phyloP scores from a whole-genome alignment of 2,888 invertebrate species.

The Drosophila prolongata region DNA sequence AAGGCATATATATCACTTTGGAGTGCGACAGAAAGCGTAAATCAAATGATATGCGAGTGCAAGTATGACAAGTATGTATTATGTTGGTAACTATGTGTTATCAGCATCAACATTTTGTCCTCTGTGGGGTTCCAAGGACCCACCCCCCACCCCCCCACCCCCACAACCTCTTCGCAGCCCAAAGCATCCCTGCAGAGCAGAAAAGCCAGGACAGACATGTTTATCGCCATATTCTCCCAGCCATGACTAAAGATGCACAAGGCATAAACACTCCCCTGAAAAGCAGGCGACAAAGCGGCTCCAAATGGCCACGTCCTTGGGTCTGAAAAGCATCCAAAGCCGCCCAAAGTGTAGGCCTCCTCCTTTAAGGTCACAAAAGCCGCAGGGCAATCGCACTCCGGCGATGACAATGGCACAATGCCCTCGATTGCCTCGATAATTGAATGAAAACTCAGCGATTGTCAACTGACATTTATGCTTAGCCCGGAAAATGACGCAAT shows the following conservation, averaged over 20 bases:
- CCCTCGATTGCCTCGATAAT: slow-evolving; percentile 25
- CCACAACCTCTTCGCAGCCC: neutral
- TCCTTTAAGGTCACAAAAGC: slow-evolving; percentile 4
- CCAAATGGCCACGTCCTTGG: slow-evolving; percentile 33
- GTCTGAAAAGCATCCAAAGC: neutral
- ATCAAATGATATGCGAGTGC: slow-evolving; percentile 77
- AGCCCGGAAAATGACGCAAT: slow-evolving; percentile 30
- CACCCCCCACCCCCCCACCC: neutral
- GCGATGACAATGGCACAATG: slow-evolving; percentile 17
- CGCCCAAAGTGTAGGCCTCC: neutral
- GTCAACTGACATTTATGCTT: slow-evolving; percentile 39
- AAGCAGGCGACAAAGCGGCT: slow-evolving; percentile 70
- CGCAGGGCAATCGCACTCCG: slow-evolving; percentile 7
- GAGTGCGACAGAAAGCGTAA: slow-evolving; percentile 74
- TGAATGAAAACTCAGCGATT: slow-evolving; percentile 38
- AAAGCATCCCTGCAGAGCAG: neutral
- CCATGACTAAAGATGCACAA: slow-evolving; percentile 73
- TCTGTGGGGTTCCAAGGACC: slow-evolving; percentile 17
- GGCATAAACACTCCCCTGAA: slow-evolving; percentile 65
- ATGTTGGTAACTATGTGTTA: slow-evolving; percentile 73
- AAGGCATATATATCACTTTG: slow-evolving; percentile 70
- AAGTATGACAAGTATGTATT: slow-evolving; percentile 77
- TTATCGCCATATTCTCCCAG: slow-evolving; percentile 76
- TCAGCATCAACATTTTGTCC: slow-evolving; percentile 68
- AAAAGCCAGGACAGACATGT: slow-evolving; percentile 60